phyloP scores from a whole-genome alignment of 1,140 invertebrate genomes.

The Solenopsis fugax region DNA sequence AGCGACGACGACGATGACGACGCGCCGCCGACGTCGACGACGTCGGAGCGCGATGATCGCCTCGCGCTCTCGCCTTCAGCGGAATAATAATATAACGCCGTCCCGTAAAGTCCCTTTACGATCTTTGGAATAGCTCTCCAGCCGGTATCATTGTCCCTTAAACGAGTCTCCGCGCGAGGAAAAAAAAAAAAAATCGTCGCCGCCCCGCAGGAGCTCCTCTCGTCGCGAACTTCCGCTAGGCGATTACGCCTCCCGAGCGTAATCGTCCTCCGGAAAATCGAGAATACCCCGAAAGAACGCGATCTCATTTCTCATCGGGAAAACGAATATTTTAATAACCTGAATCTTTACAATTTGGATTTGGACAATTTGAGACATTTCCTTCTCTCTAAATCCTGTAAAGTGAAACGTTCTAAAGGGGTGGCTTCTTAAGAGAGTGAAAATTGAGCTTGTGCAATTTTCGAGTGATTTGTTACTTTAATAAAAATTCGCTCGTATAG shows the following conservation, averaged over 20 bases:
- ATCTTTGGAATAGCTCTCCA: slow-evolving; percentile 15
- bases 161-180: background rate
- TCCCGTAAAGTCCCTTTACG: slow-evolving; percentile 70
- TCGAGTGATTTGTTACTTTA: too few species aligned
- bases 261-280: background rate
- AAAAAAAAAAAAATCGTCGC: slow-evolving; percentile 33
- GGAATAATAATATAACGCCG: slow-evolving; percentile 78
- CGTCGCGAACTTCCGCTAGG: background rate
- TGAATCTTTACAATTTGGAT: background rate
- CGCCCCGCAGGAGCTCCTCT: background rate
- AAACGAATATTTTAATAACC: background rate
- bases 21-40: slow-evolving; percentile 49
- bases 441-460: too few species aligned
- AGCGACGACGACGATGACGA: slow-evolving; percentile 9
- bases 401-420: too few species aligned
- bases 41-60: slow-evolving; percentile 29
- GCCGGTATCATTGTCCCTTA: slow-evolving; percentile 30
- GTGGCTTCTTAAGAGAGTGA: too few species aligned
- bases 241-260: background rate
- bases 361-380: background rate
- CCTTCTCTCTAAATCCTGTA: too few species aligned
- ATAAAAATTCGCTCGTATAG: too few species aligned
- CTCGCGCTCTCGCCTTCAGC: slow-evolving; percentile 61
- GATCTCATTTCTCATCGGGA: background rate
- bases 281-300: background rate